Evolutionary conservation across 2,797 vertebrate genomes (phyloP), one percentile per base, ranked within the genome.

Genomic region (Petrocephalus schoutedeni): DNA sequence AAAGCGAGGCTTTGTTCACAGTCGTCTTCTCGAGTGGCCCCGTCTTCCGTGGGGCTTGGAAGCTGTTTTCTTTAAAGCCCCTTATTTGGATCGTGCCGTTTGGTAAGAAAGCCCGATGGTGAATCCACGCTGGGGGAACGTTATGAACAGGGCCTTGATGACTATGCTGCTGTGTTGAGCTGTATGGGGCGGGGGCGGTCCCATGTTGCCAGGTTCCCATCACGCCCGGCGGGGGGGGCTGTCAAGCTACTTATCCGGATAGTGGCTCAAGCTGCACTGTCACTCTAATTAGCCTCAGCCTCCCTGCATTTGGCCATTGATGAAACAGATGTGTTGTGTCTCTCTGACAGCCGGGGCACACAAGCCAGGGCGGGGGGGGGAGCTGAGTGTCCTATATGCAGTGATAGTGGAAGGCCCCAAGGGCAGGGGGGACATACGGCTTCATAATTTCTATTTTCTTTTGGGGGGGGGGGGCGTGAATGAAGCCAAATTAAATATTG

Each of bases 311-410:
- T 84, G 82, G 82, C 82, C 51, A 84, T 56, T 84, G 82, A 84
- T 84, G 82, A 84, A 84, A 84, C 82, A 84, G 82, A 54, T 84
- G 51, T 54, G 82, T 23, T 84, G 51, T 53, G 51, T 84, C 16
- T 54, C 82, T 23, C 7, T 32, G 51, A 84, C 51, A 23, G 51
- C 51, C 82, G n/a, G 82, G 45, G n/a, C n/a, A 21, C 82, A 12
- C 36, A 54, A 84, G 45, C 82, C 51, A 12, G 21, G 49, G 51
- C 7, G 23, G 9, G 2, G n/a, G 21, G 19, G 21, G 3, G 23
- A 28, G 45, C 67, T 32, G 74, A 45, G 74, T 83, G 80, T 53
- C 80, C n/a, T 83, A 83, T 83, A 83, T 83, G 53, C 28, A 74
- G 32, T 71, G 28, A 71, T 16, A 71, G 28, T 71, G 10, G 64